Evolutionary conservation across 2,797 vertebrate genomes (phyloP).

Genomic region (Octomys mimax): DNA sequence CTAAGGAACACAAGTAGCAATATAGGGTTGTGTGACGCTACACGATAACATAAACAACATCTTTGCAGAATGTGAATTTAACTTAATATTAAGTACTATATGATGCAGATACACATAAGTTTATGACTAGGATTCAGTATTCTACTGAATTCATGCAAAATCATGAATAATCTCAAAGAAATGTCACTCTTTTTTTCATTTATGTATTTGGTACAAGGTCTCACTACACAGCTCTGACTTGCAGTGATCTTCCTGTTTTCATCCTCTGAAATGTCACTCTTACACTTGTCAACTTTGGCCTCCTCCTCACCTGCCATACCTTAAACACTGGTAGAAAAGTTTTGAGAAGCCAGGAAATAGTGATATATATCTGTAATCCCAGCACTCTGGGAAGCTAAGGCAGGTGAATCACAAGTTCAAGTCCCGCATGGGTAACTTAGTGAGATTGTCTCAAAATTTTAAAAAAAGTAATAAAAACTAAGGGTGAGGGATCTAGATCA

Average conservation of each 20-base stretch:
- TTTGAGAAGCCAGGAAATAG: not conserved
- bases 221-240: too few relatives aligned
- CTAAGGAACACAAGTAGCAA: slow-evolving; percentile 21
- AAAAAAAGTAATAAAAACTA: not conserved
- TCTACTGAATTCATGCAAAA: slow-evolving; percentile 51
- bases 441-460: not conserved
- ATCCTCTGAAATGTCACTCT: slow-evolving; percentile 3
- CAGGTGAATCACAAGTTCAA: not conserved
- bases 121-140: slow-evolving; percentile 39
- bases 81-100: slow-evolving; percentile 38
- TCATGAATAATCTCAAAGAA: slow-evolving; percentile 45
- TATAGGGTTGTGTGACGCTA: slow-evolving; percentile 3
- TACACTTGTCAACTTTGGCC: slow-evolving; percentile 21
- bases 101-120: not conserved
- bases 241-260: too few relatives aligned
- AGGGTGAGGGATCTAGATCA: not conserved
- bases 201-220: too few relatives aligned
- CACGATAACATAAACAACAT: slow-evolving; percentile 55
- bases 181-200: not conserved
- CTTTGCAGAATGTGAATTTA: slow-evolving; percentile 39
- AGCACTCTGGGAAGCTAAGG: not conserved
- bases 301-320: not conserved
- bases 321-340: not conserved
- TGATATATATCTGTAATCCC: not conserved
- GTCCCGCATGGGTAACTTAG: not conserved